Base-by-base conservation (phyloP, 1,140 invertebrate genomes). In the Zaprionus tsacasi region DNA sequence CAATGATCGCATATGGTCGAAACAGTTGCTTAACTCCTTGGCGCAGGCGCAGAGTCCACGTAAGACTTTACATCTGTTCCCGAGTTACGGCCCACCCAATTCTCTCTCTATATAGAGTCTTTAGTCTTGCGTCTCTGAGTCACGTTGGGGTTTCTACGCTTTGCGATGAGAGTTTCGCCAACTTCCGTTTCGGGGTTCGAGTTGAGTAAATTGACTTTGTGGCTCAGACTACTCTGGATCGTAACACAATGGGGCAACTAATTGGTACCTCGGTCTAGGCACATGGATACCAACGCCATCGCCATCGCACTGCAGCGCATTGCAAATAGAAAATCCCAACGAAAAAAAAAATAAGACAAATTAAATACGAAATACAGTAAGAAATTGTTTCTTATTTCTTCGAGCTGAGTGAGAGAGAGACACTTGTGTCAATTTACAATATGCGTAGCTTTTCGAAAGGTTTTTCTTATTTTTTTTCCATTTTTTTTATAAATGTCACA, bases 381-480 rank as follows among this genome's bases (percentile, higher is more conserved):
- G 78, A 83, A 80, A 83, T 76, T 60, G 40, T 63, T 54, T 54
- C 25, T 57, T 21, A 30, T 74, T 30, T 63, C 10, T 56, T 43
- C 8, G n/a, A 15, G 36, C 60, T 67, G 35, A 72, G 21, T 1
- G 2, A 21, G 21, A 21, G 21, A 21, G 21, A 21, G 60, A 61
- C 83, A 88, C 83, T 89, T 89, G 85, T 81, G 85, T 88, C 85
- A 89, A 88, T 88, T 89, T 78, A 83, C 81, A 88, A 75, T 79
- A 83, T 82, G 81, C 85, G 70, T 81, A 73, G 73, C 21, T 83
- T 81, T 82, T 87, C 64, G 45, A 76, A 70, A 82, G 70, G 74
- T 78, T 64, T 81, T 70, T 82, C 66, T 79, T 72, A 72, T 38
- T 66, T 61, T 69, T 66, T 45, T 21, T 33, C 12, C 45, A 48